Evolutionary conservation across 2,888 invertebrate genomes (phyloP).

Genomic region (Incurvaria masculella): DNA sequence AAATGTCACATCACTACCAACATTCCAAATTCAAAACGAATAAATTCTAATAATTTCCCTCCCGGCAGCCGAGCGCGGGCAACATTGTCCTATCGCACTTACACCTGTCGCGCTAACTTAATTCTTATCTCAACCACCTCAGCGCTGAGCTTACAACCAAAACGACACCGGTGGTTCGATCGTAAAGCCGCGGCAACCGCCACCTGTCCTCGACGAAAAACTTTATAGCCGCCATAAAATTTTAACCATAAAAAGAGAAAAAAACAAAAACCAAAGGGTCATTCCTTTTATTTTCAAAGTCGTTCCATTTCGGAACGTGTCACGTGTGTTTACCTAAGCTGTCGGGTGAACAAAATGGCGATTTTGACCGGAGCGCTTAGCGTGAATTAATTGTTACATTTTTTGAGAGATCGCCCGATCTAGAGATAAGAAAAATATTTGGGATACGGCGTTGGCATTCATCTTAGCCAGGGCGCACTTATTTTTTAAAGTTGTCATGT

Average conservation of each 20-base stretch:
- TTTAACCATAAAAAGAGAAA: constrained; percentile 52
- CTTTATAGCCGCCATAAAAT: constrained; percentile 55
- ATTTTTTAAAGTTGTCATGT: too few species aligned
- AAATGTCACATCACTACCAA: constrained; percentile 56
- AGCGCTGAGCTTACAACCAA: constrained; percentile 32
- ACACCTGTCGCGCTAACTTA: constrained; percentile 35
- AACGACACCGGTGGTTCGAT: constrained; percentile 37
- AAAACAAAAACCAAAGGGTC: constrained; percentile 36
- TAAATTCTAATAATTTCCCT: constrained; percentile 41
- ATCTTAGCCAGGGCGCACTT: too few species aligned
- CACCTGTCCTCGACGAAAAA: constrained; percentile 57
- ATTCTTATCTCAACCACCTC: constrained; percentile 32
- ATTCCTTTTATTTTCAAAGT: constrained; percentile 37
- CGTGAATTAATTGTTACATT: constrained; percentile 49
- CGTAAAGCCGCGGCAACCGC: constrained; percentile 42
- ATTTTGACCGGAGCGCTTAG: constrained; percentile 47
- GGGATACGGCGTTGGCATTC: not conserved
- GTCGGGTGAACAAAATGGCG: constrained; percentile 52
- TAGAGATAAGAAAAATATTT: constrained; percentile 31
- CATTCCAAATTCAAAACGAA: constrained; percentile 34
- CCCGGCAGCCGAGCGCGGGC: constrained; percentile 17
- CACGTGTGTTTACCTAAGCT: constrained; percentile 46
- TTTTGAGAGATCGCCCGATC: constrained; percentile 44
- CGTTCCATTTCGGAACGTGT: constrained; percentile 46
- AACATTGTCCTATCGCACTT: not conserved